Evolutionary conservation across 1,140 invertebrate genomes (phyloP), one percentile per base, ranked within the genome.

Genomic region (Brachionus asplanchnoidis): DNA sequence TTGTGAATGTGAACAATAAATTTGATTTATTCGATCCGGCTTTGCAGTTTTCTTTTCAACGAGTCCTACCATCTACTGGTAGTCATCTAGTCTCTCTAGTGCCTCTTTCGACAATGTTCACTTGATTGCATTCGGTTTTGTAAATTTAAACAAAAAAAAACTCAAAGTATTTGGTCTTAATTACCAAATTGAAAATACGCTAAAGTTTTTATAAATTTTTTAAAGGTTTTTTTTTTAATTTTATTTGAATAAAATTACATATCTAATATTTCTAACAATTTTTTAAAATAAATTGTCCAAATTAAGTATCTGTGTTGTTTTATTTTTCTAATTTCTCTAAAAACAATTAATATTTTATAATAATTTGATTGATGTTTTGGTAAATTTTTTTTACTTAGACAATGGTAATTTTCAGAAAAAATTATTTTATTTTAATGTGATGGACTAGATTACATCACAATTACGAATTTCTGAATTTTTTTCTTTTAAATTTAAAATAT

Each of bases 1-100:
- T 82, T 46, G 79, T 82, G 3, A 60, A 65, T 17, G 79, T 82
- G 23, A 68, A 82, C 20, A 65, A 28, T 44, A 68, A 82, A 68
- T 68, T 82, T 46, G 53, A 82, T n/a, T n/a, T 65, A 20, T 65
- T 82, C 28, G 79, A 82, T 36, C 42, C 73, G 20, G 36, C 68
- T 40, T 42, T 20, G 17, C 32, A 42, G 12, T 40, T 42, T 40
- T 36, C 68, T 17, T 17, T 42, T 40, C 68, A 73, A 73, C 68
- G 17, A 12, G 32, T 73, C 17, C 36, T 42, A 73, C 36, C 68
- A 42, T 40, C 68, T 40, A 42, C 17, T 73, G 36, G 68, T 73
- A 73, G 68, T 73, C 68, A 40, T 73, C 32, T 73, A 40, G 68
- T 73, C 32, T 73, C 68, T 36, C 8, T 73, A 20, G 68, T 73